Evolutionary conservation across 2,797 vertebrate genomes (phyloP), one percentile per base, ranked within the genome.

Genomic region (Lepidocolaptes lacrymiger): DNA sequence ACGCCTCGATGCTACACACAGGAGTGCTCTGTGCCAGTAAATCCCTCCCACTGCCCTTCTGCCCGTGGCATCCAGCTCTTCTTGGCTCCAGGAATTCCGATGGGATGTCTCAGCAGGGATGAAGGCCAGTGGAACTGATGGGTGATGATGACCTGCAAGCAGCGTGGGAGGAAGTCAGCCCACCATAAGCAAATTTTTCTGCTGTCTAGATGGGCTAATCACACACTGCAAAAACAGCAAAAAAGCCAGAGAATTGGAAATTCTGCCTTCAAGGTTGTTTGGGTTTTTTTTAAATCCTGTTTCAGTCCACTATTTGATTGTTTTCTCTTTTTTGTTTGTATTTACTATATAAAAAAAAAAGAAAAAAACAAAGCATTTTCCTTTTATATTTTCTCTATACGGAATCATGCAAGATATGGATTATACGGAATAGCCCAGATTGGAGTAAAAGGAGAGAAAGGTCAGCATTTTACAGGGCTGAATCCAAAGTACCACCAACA

Each of bases 141-240:
- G 96, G 85, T 87, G 93, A 93, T 96, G 97, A 98, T 44, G 61
- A 63, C 97, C 98, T 98, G 97, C 44, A 92, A 97, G 97, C 96
- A 97, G 93, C 94, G 63, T 75, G 97, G 97, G 97, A 98, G 98
- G 98, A 98, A 98, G 96, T 96, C 93, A 91, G 95, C 81, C 91
- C 79, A 32, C 96, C 97, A 97, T 85, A 95, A 97, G 97, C 92
- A 97, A 49, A 62, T 63, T 97, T 97, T 97, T 98, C 92, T 97
- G 73, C 92, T 75, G 85, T 97, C 97, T 97, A 96, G 85, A 95
- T 97, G 93, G 96, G 92, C 91, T 97, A 96, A 96, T 95, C 93
- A 97, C 97, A 97, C 81, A 56, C 89, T 97, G 87, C 83, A 96
- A 97, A 98, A 96, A 92, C 82, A 97, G 96, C 97, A 96, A 96